Conservation (phyloP, 2,797 vertebrate genomes). For the Fringilla coelebs region DNA sequence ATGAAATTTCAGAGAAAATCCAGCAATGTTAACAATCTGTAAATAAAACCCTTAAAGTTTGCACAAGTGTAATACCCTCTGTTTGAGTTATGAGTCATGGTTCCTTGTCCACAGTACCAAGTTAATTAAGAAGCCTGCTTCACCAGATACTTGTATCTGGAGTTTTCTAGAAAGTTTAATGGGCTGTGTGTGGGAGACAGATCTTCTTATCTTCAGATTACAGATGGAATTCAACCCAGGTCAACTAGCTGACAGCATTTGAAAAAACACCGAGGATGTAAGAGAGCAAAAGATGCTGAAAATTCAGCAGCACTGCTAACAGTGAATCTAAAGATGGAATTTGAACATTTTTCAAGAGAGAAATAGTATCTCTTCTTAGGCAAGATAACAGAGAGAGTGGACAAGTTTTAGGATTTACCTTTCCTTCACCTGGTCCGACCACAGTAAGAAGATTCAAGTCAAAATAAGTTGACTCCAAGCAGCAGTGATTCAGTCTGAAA, state of each 20-base stretch:
- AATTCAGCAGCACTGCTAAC: neutral
- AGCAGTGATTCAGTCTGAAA: neutral
- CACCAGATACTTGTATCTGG: neutral
- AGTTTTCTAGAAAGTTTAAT: neutral
- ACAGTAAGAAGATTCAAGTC: neutral
- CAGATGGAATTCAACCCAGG: neutral
- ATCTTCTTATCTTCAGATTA: neutral
- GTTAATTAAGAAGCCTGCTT: neutral
- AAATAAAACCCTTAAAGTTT: neutral
- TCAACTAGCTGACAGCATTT: neutral
- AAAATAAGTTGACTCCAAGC: neutral
- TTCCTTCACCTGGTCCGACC: neutral
- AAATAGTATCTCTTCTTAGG: neutral
- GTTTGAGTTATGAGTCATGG: neutral
- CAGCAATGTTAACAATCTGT: neutral
- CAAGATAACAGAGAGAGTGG: neutral
- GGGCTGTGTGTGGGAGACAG: neutral
- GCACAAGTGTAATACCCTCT: accelerated
- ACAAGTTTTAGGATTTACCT: neutral
- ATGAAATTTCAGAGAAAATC: neutral
- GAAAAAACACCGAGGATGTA: neutral
- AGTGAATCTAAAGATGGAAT: neutral
- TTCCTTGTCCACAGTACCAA: neutral
- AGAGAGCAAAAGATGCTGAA: neutral
- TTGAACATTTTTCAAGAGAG: neutral